Base-by-base conservation (phyloP, 2,888 invertebrate genomes). In the Harpalus rubripes region DNA sequence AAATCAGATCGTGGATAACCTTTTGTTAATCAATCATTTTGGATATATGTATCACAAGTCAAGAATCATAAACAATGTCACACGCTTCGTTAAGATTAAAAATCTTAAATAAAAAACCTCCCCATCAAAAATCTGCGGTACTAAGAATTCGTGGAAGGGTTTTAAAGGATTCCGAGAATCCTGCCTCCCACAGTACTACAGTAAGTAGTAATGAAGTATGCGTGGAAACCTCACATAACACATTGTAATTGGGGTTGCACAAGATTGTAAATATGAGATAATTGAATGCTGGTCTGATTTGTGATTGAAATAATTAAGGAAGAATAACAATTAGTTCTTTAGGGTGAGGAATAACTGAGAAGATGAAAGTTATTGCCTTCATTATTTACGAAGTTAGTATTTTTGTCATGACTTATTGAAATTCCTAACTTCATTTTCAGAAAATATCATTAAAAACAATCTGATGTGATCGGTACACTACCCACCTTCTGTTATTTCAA, bases 101-200 rank as follows among this genome's bases (percentile, higher is more conserved):
- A 52, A 52, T 52, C 10, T 12, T 12, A 52, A 52, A 52, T 5
- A 52, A 52, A 52, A 52, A 52, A 52, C 5, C 41, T 7, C 22
- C 72, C 52, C 41, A 74, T 74, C 72, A 74, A 74, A 68, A 68
- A 68, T 68, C 68, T 68, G 68, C 68, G 41, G 44, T 44, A 52
- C 18, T 41, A 74, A 74, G 41, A 74, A 52, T 74, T 74, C 72
- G 16, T 18, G 41, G 72, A 74, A 74, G 16, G 44, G 44, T 74
- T 74, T 74, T 74, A 16, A 74, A 74, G 44, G 41, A 22, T 74
- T 74, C 72, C 18, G 7, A 74, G 72, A 74, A 74, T 74, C 15
- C 15, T 41, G 72, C 72, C 72, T 74, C 72, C 72, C 72, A 74
- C 72, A 74, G 10, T 52, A 52, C 12, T 44, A 44, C 72, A 74